Conservation (phyloP, 2,797 vertebrate species). For the Synaphobranchus kaupii region DNA sequence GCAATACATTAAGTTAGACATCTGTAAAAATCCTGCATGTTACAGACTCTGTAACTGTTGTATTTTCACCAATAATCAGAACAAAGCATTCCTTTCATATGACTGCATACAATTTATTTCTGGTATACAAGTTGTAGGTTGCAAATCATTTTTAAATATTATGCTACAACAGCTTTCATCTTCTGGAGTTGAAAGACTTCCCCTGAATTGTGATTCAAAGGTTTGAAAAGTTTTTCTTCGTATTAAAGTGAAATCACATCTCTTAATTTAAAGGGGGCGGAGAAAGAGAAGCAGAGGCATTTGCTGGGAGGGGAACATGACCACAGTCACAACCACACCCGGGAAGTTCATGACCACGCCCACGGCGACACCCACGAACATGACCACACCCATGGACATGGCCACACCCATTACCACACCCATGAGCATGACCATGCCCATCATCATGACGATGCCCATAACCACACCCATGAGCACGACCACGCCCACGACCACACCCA, state of each 20-base stretch:
- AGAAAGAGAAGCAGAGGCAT: conserved; percentile 66
- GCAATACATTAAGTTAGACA: too few species aligned
- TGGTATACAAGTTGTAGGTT: too few species aligned
- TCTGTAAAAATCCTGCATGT: too few species aligned
- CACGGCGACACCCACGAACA: conserved; percentile 63
- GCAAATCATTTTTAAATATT: neutral
- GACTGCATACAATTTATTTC: too few species aligned
- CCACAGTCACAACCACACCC: conserved; percentile 64
- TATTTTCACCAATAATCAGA: too few species aligned
- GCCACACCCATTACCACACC: conserved; percentile 45
- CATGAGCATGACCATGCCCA: neutral
- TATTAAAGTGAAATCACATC: neutral
- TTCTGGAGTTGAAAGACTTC: neutral
- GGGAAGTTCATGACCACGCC: conserved; percentile 54
- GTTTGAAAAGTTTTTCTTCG: neutral
- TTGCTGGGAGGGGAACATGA: conserved; percentile 54
- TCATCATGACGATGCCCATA: conserved; percentile 42
- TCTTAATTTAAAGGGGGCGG: conserved; percentile 56
- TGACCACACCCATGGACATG: conserved; percentile 65
- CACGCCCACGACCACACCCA: conserved; percentile 55
- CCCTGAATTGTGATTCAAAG: neutral
- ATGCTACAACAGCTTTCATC: neutral
- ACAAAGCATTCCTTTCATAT: too few species aligned
- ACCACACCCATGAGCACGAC: conserved; percentile 54
- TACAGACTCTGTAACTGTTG: too few species aligned